A percentile compares a stretch with the other conserved stretches of the same genome.
Evolutionary conservation across 2,797 vertebrate genomes (phyloP).

Genomic region (Poecilia gillii): DNA sequence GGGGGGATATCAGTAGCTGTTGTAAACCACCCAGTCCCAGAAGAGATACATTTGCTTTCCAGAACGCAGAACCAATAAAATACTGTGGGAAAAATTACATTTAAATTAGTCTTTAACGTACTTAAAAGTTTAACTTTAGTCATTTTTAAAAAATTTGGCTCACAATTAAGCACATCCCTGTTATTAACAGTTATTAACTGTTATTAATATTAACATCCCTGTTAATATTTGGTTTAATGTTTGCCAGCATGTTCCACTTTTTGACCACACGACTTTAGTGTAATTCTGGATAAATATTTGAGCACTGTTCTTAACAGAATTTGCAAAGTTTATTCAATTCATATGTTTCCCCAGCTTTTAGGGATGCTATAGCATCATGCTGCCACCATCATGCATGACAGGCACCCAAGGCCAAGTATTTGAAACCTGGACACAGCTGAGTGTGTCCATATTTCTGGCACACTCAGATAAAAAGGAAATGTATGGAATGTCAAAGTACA

Average conservation of each 20-base stretch:
- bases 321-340: neutral
- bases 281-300: neutral
- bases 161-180: neutral
- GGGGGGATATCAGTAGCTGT: conserved; percentile 33
- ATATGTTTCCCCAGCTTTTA: neutral
- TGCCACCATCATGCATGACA: neutral
- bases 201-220: neutral
- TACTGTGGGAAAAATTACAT: neutral
- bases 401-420: neutral
- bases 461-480: neutral
- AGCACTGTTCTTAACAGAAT: neutral
- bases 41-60: neutral
- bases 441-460: neutral
- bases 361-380: neutral
- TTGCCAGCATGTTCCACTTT: neutral
- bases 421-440: neutral
- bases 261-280: neutral
- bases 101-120: neutral
- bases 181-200: too few species aligned
- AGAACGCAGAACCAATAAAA: neutral
- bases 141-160: neutral
- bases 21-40: conserved; percentile 35
- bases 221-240: neutral
- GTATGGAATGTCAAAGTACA: neutral
- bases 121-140: neutral